Evolutionary conservation across 2,888 invertebrate genomes (phyloP).

Genomic region (Apodemia hepburni): DNA sequence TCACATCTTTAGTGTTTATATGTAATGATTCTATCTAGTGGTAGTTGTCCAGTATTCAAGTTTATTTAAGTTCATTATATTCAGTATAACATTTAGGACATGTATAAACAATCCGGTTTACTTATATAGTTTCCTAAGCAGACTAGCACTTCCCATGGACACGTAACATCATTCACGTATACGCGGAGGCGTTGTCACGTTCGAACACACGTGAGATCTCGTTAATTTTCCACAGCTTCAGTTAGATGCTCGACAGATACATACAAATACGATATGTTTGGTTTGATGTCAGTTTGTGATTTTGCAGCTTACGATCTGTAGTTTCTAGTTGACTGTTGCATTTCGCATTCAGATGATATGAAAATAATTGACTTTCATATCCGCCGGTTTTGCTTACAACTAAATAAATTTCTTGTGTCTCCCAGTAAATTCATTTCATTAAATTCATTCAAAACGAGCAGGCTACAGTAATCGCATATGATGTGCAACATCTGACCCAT

Average conservation of each 20-base stretch:
- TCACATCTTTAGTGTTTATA: too few species aligned
- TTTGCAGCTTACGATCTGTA: not conserved
- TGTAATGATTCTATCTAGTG: too few species aligned
- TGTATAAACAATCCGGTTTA: not conserved
- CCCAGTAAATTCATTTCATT: too few species aligned
- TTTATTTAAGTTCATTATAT: too few species aligned
- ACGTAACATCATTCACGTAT: conserved; percentile 17
- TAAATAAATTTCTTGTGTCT: too few species aligned
- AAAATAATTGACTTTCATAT: not conserved
- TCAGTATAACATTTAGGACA: too few species aligned
- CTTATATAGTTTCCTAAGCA: not conserved
- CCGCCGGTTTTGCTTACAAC: not conserved
- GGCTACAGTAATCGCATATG: too few species aligned
- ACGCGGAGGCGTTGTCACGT: conserved; percentile 16
- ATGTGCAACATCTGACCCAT: too few species aligned
- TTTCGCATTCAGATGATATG: not conserved
- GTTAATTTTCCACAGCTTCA: conserved; percentile 16
- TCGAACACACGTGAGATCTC: not conserved
- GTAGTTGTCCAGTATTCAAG: too few species aligned
- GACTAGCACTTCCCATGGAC: not conserved
- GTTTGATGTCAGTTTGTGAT: conserved; percentile 4
- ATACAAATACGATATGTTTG: conserved; percentile 10
- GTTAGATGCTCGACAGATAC: conserved; percentile 16
- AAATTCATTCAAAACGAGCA: too few species aligned
- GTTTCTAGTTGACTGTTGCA: conserved; percentile 1